Evolutionary conservation across 2,797 vertebrate genomes (phyloP).

Genomic region (Lithobates pipiens): DNA sequence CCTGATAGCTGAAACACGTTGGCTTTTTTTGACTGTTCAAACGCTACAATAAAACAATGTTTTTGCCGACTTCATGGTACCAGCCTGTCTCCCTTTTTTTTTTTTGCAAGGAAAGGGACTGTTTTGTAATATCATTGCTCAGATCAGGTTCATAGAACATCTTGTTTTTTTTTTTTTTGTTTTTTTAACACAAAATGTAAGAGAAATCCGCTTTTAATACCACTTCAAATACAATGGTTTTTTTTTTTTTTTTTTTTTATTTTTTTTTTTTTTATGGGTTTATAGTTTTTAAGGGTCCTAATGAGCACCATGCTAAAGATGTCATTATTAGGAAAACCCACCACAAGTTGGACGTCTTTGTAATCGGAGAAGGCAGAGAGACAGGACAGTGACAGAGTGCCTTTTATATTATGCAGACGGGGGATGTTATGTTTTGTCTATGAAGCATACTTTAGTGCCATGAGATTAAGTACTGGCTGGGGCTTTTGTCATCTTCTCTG

Average conservation of each 20-base stretch:
- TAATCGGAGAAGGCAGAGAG: constrained; percentile 34
- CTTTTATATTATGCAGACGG: constrained; percentile 40
- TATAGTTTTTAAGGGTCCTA: neutral
- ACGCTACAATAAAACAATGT: too few relatives aligned
- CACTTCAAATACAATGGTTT: neutral
- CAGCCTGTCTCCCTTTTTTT: too few relatives aligned
- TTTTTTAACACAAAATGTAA: too few relatives aligned
- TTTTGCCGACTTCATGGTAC: too few relatives aligned
- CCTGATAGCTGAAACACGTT: too few relatives aligned
- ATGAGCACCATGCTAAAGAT: neutral
- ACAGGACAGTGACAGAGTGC: constrained; percentile 27
- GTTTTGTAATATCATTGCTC: too few relatives aligned
- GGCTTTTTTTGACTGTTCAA: too few relatives aligned
- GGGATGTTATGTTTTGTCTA: constrained; percentile 61
- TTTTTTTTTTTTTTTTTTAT: too few relatives aligned
- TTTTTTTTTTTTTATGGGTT: neutral
- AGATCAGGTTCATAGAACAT: too few relatives aligned
- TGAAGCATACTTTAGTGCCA: constrained; percentile 40
- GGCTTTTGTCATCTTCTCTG: constrained; percentile 50
- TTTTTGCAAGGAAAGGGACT: too few relatives aligned
- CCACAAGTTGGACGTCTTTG: constrained; percentile 3
- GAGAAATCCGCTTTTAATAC: too few relatives aligned
- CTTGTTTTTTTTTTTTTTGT: too few relatives aligned
- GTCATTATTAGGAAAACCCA: constrained; percentile 11
- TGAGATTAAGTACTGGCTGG: constrained; percentile 55